Base-by-base conservation (phyloP, 2,113 vertebrate species). In the Bujurquina vittata region DNA sequence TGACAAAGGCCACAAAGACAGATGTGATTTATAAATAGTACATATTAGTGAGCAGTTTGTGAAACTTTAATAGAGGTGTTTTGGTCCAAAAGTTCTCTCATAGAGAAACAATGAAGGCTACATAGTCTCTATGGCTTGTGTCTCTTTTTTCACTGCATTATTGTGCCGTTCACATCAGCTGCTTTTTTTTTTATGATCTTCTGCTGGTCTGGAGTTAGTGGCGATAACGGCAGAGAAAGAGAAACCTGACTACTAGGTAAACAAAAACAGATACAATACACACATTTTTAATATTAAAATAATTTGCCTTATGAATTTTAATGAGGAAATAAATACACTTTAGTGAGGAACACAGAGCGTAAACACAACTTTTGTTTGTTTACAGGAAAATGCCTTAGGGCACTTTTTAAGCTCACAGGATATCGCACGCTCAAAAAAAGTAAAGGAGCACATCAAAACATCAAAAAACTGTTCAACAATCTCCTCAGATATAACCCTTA, bases 311-410 rank as follows among this genome's bases (percentile, higher is more conserved):
- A 72, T 72, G 8, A 31, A 72, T 72, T 72, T 54, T 72, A 54
- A 72, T 54, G 10, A 14, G 26, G 31, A n/a, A 52, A 29, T 29
- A 72, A n/a, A 72, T 54, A 26, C 18, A n/a, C 52, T 52, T 72
- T 69, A 69, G 63, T 1, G 10, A 69, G 43, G 15, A 69, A 69
- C 17, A 69, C 23, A 72, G 26, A 54, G 26, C 18, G 10, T 54
- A 54, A 72, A 72, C 10, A 72, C 3, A 72, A 31, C 65, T 52
- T 72, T 72, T 72, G 10, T 69, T 69, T 69, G 23, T 72, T 72
- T 72, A 72, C 43, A 72, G 43, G 4, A 72, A 52, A 52, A 52
- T 52, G 46, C 17, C 43, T 12, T n/a, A 29, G 6, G 26, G 65
- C 10, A 52, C 65, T 26, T 72, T 72, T 52, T 52, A 72, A 72